Evolutionary conservation across 2,797 vertebrate species (phyloP), one percentile per base, ranked within the genome.

Genomic region (Scolopax rusticola): DNA sequence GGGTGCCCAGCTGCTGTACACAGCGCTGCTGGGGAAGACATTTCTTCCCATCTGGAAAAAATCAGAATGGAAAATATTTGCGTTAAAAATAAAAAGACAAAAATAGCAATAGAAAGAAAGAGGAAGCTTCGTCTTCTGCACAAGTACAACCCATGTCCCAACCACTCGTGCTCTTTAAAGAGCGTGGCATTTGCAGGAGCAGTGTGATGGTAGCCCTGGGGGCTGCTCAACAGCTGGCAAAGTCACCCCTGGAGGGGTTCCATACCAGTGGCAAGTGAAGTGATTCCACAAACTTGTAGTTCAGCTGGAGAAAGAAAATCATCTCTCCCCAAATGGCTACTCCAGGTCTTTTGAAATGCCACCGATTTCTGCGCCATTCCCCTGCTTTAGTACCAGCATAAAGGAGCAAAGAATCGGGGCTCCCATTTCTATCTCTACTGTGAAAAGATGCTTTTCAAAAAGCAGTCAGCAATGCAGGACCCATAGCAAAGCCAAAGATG

Each of bases 31-130:
- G 6, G 73, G 84, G 82, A 95, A 95, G 89, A 48, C 33, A 76
- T 87, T 90, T 87, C 91, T 97, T 88, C 89, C 91, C 96, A 96
- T 97, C 94, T 97, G 97, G 96, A 95, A 97, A 59, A 95, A 96
- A 96, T 97, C 89, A 96, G 88, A 81, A 89, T 16, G 84, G 93
- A 89, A 92, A 95, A 93, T 91, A 93, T 32, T 94, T 90, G 41
- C 0, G 23, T 94, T 96, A 95, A 96, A 97, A 96, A 94, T 95
- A 95, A 91, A 87, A 84, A 54, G 47, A 86, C 87, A 92, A 96
- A 97, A 97, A 97, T 97, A 97, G 95, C 57, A 56, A 92, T 64
- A 63, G 64, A 92, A 90, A 87, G 68, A 95, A 93, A 95, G 64
- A 82, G 82, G 76, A 95, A 95, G 64, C 77, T 93, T 95, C 0